phyloP scores from a whole-genome alignment of 2,888 invertebrate genomes.

The Labia minor region DNA sequence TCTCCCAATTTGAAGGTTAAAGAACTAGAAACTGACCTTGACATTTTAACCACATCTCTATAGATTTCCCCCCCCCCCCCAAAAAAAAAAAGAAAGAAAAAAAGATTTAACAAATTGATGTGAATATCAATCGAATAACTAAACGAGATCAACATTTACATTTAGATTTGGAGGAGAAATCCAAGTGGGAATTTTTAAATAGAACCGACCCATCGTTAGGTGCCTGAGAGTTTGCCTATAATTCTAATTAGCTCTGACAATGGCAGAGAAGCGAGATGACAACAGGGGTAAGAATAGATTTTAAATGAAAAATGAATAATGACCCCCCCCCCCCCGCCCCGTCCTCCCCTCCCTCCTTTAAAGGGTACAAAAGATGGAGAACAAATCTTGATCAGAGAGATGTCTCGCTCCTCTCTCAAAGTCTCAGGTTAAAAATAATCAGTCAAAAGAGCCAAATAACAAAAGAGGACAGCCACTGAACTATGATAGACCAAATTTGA shows the following conservation, averaged over 20 bases:
- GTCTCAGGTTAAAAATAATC: neutral
- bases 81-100: too few relatives aligned
- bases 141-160: neutral
- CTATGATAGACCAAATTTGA: neutral
- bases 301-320: slow-evolving; percentile 13
- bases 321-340: neutral
- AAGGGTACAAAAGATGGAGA: neutral
- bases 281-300: slow-evolving; percentile 7
- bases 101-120: neutral
- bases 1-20: too few relatives aligned
- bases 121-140: neutral
- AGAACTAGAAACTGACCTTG: too few relatives aligned
- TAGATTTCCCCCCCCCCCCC: too few relatives aligned
- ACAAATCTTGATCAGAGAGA: neutral
- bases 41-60: too few relatives aligned
- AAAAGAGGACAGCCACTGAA: neutral
- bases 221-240: neutral
- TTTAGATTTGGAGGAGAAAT: too few relatives aligned
- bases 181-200: neutral
- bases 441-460: neutral
- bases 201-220: neutral
- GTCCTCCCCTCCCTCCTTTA: too few relatives aligned
- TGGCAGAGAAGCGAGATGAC: neutral
- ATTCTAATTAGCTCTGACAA: slow-evolving; percentile 8
- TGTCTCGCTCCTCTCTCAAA: neutral